Percentiles rank a stretch among this genome's conserved stretches.
These are phyloP conservation scores for Rhinophrynus dorsalis DNA, from an alignment of 2,797 vertebrate genomes.

Conservation along the genomic window DNA sequence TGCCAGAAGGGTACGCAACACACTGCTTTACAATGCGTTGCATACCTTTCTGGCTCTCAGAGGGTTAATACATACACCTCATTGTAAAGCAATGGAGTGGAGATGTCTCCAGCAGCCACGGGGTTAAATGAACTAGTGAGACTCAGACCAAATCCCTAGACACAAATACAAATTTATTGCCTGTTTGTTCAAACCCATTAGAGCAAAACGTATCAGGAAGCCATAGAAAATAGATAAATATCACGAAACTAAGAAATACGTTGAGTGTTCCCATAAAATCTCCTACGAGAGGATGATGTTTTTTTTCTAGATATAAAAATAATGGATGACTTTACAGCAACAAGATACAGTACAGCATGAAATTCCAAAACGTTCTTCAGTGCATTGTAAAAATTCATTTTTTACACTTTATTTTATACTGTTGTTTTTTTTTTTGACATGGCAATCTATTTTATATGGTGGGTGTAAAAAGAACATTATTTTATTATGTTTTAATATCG, in stretches of 20 bases:
- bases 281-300: too few relatives aligned
- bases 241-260: not conserved
- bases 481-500: not conserved
- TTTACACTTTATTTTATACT: conserved; percentile 3
- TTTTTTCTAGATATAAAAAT: not conserved
- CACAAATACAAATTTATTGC: conserved; percentile 25
- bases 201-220: conserved; percentile 8
- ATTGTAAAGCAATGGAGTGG: too few relatives aligned
- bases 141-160: not conserved
- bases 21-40: too few relatives aligned
- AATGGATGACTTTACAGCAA: not conserved
- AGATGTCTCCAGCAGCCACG: too few relatives aligned
- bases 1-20: too few relatives aligned
- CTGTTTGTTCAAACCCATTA: conserved; percentile 28
- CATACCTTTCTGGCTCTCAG: too few relatives aligned
- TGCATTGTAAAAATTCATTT: not conserved
- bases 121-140: not conserved
- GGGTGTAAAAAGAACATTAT: conserved; percentile 1
- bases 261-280: too few relatives aligned
- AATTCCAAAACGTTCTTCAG: not conserved
- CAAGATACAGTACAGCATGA: not conserved
- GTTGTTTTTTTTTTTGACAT: not conserved
- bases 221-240: conserved; percentile 6
- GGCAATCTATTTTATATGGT: not conserved
- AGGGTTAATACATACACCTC: too few relatives aligned